Base-by-base conservation (phyloP, 1,140 invertebrate genomes). In the Eueides isabella region DNA sequence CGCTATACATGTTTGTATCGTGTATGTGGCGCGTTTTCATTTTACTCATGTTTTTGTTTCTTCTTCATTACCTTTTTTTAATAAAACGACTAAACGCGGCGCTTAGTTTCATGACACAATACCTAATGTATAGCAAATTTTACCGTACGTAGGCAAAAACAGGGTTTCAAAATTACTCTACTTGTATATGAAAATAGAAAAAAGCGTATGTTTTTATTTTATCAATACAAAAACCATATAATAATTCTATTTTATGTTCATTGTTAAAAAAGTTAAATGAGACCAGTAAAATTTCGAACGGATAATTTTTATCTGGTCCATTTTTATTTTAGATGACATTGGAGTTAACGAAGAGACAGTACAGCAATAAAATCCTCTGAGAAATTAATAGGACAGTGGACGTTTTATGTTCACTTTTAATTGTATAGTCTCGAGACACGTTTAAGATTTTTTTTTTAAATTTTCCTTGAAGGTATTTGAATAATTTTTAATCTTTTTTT, bases 301-400 rank as follows among this genome's bases (percentile, higher is more conserved):
- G 41, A 16, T 44, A 19, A 44, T 44, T 44, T 44, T 44, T 44
- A 44, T 44, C 41, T 44, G 41, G 7, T 44, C 41, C 41, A 44
- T 44, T 44, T 44, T 44, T 44, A 44, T 44, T 44, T 44, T 44
- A 44, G 41, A 44, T 44, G 41, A 44, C 41, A 44, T 44, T 44
- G 41, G 41, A 44, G 41, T 44, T 44, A 44, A 44, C 41, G 41
- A 44, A 44, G 41, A 44, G 41, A n/a, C 41, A 44, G 41, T 44
- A 44, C 19, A 44, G 41, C 41, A 44, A 44, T 44, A 19, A 44
- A 44, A 44, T 44, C 41, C 41, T 44, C 41, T 44, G 41, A 44
- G 41, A 19, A 44, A 44, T 44, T 44, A 44, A 44, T 44, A 44
- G 41, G 41, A 44, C 41, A 44, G 41, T 44, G 41, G 41, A 44